Percentiles rank a stretch among this genome's conserved stretches.
Evolutionary conservation across 2,888 invertebrate species (phyloP).

Genomic region (Ptycholaimellus sp.): DNA sequence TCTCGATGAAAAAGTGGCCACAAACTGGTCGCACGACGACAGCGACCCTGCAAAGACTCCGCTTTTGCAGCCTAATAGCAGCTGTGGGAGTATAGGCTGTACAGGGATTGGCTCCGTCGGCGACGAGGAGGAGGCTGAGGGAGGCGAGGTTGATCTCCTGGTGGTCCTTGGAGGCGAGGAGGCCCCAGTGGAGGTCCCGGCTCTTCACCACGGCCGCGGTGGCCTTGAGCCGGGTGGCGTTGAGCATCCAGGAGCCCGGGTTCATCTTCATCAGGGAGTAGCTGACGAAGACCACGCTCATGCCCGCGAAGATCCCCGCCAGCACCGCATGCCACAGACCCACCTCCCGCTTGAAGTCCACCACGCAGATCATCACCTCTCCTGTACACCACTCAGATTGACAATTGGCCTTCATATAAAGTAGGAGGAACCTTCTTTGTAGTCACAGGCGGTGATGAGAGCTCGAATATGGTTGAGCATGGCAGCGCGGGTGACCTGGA

Average conservation of each 20-base stretch:
- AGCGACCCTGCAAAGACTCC: conserved; percentile 42
- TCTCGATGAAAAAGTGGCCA: conserved; percentile 79
- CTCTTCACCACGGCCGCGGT: conserved; percentile 91
- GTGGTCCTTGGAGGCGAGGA: conserved; percentile 85
- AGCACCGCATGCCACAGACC: conserved; percentile 38
- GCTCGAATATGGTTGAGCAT: conserved; percentile 88
- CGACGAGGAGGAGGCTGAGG: conserved; percentile 68
- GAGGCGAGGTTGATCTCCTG: conserved; percentile 62
- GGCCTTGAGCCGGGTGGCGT: conserved; percentile 86
- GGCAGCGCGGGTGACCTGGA: conserved; percentile 72
- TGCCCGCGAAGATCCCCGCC: conserved; percentile 58
- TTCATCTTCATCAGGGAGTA: conserved; percentile 97
- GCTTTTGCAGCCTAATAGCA: conserved; percentile 9
- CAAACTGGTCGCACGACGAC: conserved; percentile 94
- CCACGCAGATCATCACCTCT: conserved; percentile 89
- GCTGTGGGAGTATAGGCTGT: too few species aligned
- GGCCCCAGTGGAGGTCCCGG: conserved; percentile 90
- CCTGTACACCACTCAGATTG: too few species aligned
- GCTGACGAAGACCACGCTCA: conserved; percentile 96
- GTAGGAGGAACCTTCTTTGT: conserved; percentile 87
- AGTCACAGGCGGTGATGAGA: conserved; percentile 81
- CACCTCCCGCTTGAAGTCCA: conserved; percentile 93
- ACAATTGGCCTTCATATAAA: too few species aligned
- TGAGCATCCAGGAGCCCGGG: conserved; percentile 98
- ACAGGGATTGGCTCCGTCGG: conserved; percentile 97